Base-by-base conservation (phyloP, 2,888 invertebrate genomes). In the Amitus sp. region DNA sequence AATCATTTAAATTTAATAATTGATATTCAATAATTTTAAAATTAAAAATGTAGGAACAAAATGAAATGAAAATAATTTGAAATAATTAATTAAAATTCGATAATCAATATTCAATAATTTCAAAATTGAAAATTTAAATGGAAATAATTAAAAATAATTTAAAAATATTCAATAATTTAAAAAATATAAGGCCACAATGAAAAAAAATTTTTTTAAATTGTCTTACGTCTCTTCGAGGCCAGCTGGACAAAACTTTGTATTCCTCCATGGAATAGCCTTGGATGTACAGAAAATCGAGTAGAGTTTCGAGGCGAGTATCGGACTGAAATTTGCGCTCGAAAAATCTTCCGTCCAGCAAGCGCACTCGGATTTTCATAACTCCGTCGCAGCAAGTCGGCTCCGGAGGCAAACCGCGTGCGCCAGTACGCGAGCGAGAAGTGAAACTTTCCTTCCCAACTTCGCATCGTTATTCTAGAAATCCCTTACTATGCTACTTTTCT, bases 151-250 rank as follows among this genome's bases (percentile, higher is more conserved):
- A 23, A 23, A 23, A 30, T 15, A n/a, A 15, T 48, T 47, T 56
- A 7, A 30, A 30, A 30, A 6, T 2, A 30, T 30, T 30, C 2
- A 40, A 6, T 19, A 7, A 1, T 40, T 19, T 71, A 90, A n/a
- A n/a, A n/a, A n/a, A n/a, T n/a, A n/a, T n/a, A n/a, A n/a, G n/a
- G n/a, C n/a, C n/a, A n/a, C n/a, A n/a, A n/a, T n/a, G n/a, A n/a
- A n/a, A n/a, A n/a, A n/a, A n/a, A n/a, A n/a, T n/a, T n/a, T n/a
- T n/a, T n/a, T n/a, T n/a, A n/a, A n/a, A n/a, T n/a, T n/a, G n/a
- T n/a, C 93, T 92, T 85, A 97, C 94, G 88, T 97, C 97, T 87
- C 92, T 90, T 79, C 96, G 89, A 79, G 97, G 97, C 93, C 93
- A 97, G 83, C 95, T 93, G 73, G 93, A 90, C 74, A 97, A 90